A percentile compares a stretch with the other conserved stretches of the same genome.
Conservation (phyloP, 2,797 vertebrate species). For the Hemitrygon akajei region DNA sequence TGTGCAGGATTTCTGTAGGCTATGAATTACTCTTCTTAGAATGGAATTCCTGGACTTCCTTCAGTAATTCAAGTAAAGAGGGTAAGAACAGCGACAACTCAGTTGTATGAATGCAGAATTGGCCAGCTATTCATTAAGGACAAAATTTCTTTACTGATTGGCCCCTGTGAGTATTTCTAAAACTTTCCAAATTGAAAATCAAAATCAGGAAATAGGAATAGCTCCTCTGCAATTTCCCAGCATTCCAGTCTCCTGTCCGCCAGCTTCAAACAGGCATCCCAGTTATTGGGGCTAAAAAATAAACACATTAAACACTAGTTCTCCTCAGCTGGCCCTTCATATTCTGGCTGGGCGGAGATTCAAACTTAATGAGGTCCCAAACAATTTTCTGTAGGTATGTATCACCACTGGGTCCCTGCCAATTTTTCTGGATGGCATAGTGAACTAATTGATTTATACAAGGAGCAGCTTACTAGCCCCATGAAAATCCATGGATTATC, state of each 20-base stretch:
- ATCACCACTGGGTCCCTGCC: not conserved
- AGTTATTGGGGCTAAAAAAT: not conserved
- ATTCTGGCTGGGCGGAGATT: not conserved
- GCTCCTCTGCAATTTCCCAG: not conserved
- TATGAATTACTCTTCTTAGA: not conserved
- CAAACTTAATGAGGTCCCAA: not conserved
- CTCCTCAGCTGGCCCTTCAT: not conserved
- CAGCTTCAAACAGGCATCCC: not conserved
- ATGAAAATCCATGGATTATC: not conserved
- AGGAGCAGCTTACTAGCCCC: not conserved
- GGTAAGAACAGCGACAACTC: not conserved
- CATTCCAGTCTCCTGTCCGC: not conserved
- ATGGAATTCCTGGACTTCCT: not conserved
- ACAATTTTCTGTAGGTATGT: not conserved
- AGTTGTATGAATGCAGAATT: not conserved
- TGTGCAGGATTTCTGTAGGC: not conserved
- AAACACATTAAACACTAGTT: not conserved
- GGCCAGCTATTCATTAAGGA: not conserved
- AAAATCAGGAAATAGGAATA: not conserved
- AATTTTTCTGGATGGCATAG: not conserved
- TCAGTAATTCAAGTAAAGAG: not conserved
- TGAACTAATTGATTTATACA: not conserved
- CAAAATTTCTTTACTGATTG: not conserved
- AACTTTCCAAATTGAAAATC: not conserved
- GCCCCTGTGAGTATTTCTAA: not conserved